A percentile compares a stretch with the other conserved stretches of the same genome.
Conservation (phyloP, 1,140 invertebrate genomes). For the Dendrolimus punctatus region DNA sequence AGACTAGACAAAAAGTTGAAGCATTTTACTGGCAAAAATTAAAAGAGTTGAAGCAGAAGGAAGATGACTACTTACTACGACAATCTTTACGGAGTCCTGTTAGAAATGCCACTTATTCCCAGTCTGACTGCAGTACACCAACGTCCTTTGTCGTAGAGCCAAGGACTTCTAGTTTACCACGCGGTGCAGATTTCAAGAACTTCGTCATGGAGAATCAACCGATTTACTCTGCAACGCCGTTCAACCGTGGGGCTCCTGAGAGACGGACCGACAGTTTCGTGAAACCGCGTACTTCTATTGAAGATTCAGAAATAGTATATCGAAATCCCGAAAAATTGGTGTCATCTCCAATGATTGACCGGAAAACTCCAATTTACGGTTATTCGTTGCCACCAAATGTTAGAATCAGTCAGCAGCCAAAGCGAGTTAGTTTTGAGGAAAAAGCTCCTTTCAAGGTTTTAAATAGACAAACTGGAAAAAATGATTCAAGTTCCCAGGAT, state of each 20-base stretch:
- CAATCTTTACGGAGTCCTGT: constrained; percentile 30
- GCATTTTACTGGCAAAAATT: constrained; percentile 75
- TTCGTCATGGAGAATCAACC: constrained; percentile 21
- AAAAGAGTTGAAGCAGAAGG: constrained; percentile 71
- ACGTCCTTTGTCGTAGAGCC: constrained; percentile 32
- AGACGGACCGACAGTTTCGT: constrained; percentile 53
- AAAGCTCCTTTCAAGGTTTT: constrained; percentile 2
- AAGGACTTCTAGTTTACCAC: constrained; percentile 40
- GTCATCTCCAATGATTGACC: constrained; percentile 15
- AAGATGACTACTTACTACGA: constrained; percentile 65
- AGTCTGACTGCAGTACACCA: constrained; percentile 41
- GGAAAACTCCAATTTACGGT: constrained; percentile 10
- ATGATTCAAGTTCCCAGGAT: constrained; percentile 5
- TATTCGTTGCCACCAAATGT: no score
- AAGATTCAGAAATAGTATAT: constrained; percentile 35
- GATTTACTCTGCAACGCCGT: constrained; percentile 28
- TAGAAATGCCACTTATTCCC: constrained; percentile 20
- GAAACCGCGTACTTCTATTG: constrained; percentile 15
- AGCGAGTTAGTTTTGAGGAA: constrained; percentile 48
- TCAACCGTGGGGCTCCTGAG: constrained; percentile 38
- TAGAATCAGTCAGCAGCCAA: constrained; percentile 3
- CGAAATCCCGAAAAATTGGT: constrained; percentile 38
- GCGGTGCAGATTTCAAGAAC: constrained; percentile 28
- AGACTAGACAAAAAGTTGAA: constrained; percentile 72
- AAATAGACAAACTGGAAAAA: constrained; percentile 4